These are phyloP conservation scores for Anguilla japonica DNA, from an alignment of 2,113 vertebrate species.

Conservation along the genomic window DNA sequence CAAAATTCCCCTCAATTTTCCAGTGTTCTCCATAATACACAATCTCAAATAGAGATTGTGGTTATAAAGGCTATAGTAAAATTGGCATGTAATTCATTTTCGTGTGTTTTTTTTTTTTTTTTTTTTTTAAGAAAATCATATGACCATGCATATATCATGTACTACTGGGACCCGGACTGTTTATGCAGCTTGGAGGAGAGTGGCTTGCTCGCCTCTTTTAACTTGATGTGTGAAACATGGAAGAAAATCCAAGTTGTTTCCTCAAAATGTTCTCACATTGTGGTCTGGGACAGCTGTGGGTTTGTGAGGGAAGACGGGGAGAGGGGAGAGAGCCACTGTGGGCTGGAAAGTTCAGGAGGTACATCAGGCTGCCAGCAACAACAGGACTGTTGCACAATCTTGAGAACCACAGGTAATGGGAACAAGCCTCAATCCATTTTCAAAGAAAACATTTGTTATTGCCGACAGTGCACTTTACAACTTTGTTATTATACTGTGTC, in stretches of 20 bases:
- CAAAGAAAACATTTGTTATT: slow-evolving; percentile 52
- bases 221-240: slow-evolving; percentile 30
- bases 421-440: slow-evolving; percentile 44
- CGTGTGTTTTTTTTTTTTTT: not conserved
- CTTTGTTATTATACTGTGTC: not conserved
- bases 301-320: slow-evolving; percentile 51
- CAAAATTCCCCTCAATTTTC: not conserved
- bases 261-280: slow-evolving; percentile 40
- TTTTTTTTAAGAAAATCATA: not conserved
- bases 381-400: slow-evolving; percentile 60
- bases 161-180: slow-evolving; percentile 27
- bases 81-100: not conserved
- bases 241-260: slow-evolving; percentile 53
- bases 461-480: slow-evolving; percentile 33
- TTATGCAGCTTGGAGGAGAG: slow-evolving; percentile 25
- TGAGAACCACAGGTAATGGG: slow-evolving; percentile 51
- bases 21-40: not conserved
- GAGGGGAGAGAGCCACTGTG: slow-evolving; percentile 46
- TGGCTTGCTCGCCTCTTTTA: slow-evolving; percentile 40
- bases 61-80: not conserved
- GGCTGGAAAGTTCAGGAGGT: slow-evolving; percentile 33
- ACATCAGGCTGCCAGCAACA: slow-evolving; percentile 38
- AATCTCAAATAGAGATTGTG: not conserved
- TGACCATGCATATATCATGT: slow-evolving; percentile 29
- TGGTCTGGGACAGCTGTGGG: slow-evolving; percentile 48